Base-by-base conservation (phyloP, 2,113 vertebrate genomes). In the Globicephala melas region DNA sequence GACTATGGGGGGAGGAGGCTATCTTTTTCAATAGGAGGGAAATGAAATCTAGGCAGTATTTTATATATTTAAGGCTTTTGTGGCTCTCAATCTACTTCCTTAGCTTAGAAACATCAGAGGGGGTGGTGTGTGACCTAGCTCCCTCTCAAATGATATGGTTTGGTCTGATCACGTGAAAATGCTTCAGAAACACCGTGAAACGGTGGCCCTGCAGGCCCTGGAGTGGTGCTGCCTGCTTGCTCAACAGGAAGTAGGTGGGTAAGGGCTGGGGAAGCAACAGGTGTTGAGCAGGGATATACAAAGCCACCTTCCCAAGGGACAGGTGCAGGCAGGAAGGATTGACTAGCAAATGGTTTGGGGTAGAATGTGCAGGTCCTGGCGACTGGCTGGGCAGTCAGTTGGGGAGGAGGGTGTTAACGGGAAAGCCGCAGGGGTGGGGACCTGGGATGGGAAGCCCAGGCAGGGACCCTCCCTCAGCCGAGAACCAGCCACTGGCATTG, bases 91-190 rank as follows among this genome's bases (percentile, higher is more conserved):
- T 95, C 25, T 73, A 62, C 67, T 86, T 93, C n/a, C 71, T 95
- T 95, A 33, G 60, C 96, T 92, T 63, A 93, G 85, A 94, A 92
- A 92, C 31, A 73, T n/a, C 63, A 77, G 77, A 62, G 60, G 84
- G 77, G 18, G n/a, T 58, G 67, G 10, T 55, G 7, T 92, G 53
- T 44, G 70, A 50, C 71, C 76, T 81, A 84, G 77, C 41, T 90
- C 4, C 41, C 58, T 92, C 67, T 90, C 23, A 0, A 80, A 58
- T 47, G 11, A 5, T 73, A 5, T 68, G 15, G 41, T 86, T 71
- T 38, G n/a, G 25, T 70, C 84, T 62, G 60, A 77, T 76, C 17
- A 50, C 60, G 41, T 80, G 58, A 71, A 91, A 79, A 65, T 58
- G 50, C n/a, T 63, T 36, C 71, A 28, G 33, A 67, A 93, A 73